Conservation (phyloP, 2,888 invertebrate genomes). For the Silvanus unidentatus region DNA sequence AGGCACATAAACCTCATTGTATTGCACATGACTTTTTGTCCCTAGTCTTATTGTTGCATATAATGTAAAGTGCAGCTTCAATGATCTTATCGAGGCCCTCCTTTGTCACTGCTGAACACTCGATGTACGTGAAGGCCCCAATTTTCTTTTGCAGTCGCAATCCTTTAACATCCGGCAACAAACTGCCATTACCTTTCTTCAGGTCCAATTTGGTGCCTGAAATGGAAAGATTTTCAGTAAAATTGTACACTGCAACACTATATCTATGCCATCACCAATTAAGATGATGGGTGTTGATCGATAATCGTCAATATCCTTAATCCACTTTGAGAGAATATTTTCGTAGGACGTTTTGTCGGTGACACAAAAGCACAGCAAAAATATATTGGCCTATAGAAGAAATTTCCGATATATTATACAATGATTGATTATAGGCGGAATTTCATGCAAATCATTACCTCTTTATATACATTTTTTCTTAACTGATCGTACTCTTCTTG, state of each 20-base stretch:
- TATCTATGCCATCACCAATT: too few species aligned
- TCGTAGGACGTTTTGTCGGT: constrained; percentile 22
- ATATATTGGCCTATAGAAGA: constrained; percentile 21
- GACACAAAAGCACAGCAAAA: constrained; percentile 27
- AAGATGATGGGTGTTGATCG: constrained; percentile 20
- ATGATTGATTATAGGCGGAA: constrained; percentile 2
- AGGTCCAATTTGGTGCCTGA: constrained; percentile 26
- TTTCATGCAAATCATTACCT: constrained; percentile 12
- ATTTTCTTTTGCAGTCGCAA: constrained; percentile 21
- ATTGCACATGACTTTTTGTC: constrained; percentile 11
- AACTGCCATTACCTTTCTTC: constrained; percentile 4
- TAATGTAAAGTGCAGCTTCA: constrained; percentile 6
- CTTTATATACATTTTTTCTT: constrained; percentile 16
- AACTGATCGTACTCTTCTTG: constrained; percentile 66
- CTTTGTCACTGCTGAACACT: constrained; percentile 26
- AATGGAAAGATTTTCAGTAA: too few species aligned
- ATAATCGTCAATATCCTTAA: constrained; percentile 19
- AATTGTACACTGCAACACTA: too few species aligned
- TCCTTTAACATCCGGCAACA: constrained; percentile 11
- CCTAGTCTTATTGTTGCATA: not conserved
- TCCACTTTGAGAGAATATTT: constrained; percentile 24
- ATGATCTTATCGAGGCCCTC: constrained; percentile 23
- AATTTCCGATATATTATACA: not conserved
- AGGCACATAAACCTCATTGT: too few species aligned
- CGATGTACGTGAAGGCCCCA: constrained; percentile 21